phyloP scores from a whole-genome alignment of 1,140 invertebrate genomes.

The Brachionus paranguensis region DNA sequence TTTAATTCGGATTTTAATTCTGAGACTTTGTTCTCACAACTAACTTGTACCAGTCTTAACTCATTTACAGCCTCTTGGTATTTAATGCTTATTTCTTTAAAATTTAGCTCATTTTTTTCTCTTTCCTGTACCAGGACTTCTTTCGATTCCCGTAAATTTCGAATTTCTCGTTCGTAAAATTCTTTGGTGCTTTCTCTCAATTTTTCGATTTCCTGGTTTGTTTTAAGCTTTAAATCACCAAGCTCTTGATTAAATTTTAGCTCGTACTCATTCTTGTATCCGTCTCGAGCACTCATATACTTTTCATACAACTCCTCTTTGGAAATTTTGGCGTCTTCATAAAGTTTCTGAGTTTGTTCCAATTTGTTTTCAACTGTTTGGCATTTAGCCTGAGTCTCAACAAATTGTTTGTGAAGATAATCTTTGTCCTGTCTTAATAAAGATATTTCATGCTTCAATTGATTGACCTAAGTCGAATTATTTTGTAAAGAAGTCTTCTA shows the following conservation, averaged over 20 bases:
- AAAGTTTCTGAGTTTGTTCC: slow-evolving; percentile 45
- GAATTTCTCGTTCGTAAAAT: slow-evolving; percentile 55
- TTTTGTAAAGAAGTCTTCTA: background rate
- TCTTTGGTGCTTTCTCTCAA: slow-evolving; percentile 51
- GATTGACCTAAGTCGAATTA: slow-evolving; percentile 44
- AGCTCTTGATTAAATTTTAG: slow-evolving; percentile 52
- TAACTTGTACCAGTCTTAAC: slow-evolving; percentile 48
- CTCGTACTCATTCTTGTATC: slow-evolving; percentile 56
- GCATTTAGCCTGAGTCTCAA: slow-evolving; percentile 47
- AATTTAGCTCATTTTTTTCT: slow-evolving; percentile 42
- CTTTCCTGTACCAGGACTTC: slow-evolving; percentile 52
- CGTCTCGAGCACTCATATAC: slow-evolving; percentile 53
- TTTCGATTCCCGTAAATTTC: slow-evolving; percentile 52
- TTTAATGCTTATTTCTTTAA: slow-evolving; percentile 37
- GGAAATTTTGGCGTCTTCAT: slow-evolving; percentile 51
- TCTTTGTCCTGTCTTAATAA: slow-evolving; percentile 55
- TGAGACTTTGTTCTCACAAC: slow-evolving; percentile 46
- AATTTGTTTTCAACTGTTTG: slow-evolving; percentile 48
- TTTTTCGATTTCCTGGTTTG: slow-evolving; percentile 53
- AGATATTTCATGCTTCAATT: slow-evolving; percentile 49
- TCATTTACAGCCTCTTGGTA: slow-evolving; percentile 37
- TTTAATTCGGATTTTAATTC: slow-evolving; percentile 53
- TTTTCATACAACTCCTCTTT: slow-evolving; percentile 57
- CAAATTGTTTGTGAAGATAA: slow-evolving; percentile 51
- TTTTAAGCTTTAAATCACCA: slow-evolving; percentile 49